These are phyloP conservation scores for Hydropsyche tenuis DNA, from an alignment of 1,140 invertebrate species.

Conservation along the genomic window DNA sequence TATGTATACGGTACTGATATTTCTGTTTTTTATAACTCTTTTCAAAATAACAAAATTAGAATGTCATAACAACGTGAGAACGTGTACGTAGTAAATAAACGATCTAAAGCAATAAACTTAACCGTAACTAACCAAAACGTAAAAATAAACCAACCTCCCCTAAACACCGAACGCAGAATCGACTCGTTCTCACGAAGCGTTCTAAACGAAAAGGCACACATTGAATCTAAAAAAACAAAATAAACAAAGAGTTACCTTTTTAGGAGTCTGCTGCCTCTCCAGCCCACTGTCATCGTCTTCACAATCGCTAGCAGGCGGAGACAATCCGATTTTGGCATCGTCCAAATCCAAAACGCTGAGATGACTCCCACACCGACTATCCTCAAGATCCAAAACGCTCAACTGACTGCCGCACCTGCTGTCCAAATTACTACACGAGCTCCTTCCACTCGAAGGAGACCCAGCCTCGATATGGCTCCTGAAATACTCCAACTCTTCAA, in stretches of 20 bases:
- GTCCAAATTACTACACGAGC: slow-evolving; percentile 43
- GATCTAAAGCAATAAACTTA: too few species aligned
- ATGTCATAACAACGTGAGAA: too few species aligned
- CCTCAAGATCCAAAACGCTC: slow-evolving; percentile 40
- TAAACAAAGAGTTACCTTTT: slow-evolving; percentile 37
- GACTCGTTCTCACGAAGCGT: neutral
- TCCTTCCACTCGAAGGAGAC: slow-evolving; percentile 37
- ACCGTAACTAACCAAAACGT: too few species aligned
- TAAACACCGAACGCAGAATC: too few species aligned
- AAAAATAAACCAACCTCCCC: too few species aligned
- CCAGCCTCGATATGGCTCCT: slow-evolving; percentile 34
- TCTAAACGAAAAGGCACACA: neutral
- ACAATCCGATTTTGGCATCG: slow-evolving; percentile 20
- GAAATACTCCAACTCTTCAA: slow-evolving; percentile 67
- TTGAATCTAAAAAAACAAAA: too few species aligned
- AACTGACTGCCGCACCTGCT: slow-evolving; percentile 43
- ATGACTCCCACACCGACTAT: slow-evolving; percentile 36
- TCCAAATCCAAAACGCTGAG: slow-evolving; percentile 36
- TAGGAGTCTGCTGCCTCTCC: slow-evolving; percentile 32
- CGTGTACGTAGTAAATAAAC: too few species aligned
- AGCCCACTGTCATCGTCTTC: slow-evolving; percentile 45
- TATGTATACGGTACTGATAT: too few species aligned
- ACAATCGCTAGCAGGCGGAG: slow-evolving; percentile 40
- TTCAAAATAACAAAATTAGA: too few species aligned
- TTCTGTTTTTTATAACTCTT: too few species aligned